Evolutionary conservation across 1,140 invertebrate genomes (phyloP).

Genomic region (Matsumurasca onukii): DNA sequence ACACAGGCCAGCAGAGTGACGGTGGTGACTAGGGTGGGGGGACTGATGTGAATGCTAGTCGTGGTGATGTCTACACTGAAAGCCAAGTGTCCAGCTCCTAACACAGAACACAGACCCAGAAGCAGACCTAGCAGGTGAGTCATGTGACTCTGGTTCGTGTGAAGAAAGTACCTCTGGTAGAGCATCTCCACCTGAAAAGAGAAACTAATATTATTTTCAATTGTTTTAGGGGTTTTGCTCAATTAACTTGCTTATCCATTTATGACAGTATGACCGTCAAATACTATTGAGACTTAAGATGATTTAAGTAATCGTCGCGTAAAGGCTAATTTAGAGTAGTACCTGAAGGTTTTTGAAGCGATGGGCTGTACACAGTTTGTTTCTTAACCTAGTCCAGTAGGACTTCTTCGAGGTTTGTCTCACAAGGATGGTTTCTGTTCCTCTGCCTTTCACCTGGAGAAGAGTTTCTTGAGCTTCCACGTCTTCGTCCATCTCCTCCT

Average conservation of each 20-base stretch:
- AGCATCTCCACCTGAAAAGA: conserved; percentile 40
- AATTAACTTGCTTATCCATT: too few relatives aligned
- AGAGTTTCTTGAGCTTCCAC: conserved; percentile 44
- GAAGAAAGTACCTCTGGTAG: conserved; percentile 86
- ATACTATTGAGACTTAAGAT: too few relatives aligned
- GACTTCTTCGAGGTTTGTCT: conserved; percentile 33
- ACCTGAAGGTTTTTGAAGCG: conserved; percentile 70
- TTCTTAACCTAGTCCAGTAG: conserved; percentile 19
- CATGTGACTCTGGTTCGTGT: conserved; percentile 90
- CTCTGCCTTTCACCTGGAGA: conserved; percentile 24
- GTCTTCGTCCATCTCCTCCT: conserved; percentile 36
- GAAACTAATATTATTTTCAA: background rate
- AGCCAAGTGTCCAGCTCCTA: conserved; percentile 58
- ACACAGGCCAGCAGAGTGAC: conserved; percentile 47
- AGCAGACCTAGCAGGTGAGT: conserved; percentile 78
- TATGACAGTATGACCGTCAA: too few relatives aligned
- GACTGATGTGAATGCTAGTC: conserved; percentile 31
- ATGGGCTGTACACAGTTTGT: conserved; percentile 57
- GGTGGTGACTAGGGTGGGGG: conserved; percentile 46
- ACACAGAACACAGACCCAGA: conserved; percentile 63
- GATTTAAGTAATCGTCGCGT: too few relatives aligned
- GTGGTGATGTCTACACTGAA: conserved; percentile 32
- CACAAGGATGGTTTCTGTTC: conserved; percentile 8
- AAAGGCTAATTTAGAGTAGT: too few relatives aligned
- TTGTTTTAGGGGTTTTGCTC: too few relatives aligned